These are phyloP conservation scores for Marcusenius ussheri DNA, from an alignment of 2,113 vertebrate genomes.

Conservation along the genomic window DNA sequence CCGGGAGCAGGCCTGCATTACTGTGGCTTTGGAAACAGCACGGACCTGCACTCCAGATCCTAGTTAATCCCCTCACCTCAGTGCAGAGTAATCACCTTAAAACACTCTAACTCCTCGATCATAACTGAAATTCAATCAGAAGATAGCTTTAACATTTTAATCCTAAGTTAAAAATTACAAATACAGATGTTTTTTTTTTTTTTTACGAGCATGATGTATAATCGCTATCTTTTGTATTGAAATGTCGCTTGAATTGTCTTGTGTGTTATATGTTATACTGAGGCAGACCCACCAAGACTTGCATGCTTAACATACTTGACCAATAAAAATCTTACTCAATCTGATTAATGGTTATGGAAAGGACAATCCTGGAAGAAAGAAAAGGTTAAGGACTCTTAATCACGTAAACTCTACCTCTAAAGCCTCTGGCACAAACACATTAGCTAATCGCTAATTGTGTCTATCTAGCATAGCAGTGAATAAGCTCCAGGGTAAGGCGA, in stretches of 20 bases:
- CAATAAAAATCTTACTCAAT: neutral
- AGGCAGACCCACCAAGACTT: neutral
- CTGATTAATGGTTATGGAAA: neutral
- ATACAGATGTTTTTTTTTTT: neutral
- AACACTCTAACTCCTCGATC: neutral
- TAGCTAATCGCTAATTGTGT: neutral
- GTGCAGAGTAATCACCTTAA: neutral
- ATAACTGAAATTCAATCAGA: neutral
- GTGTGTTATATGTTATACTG: neutral
- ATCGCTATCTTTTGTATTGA: neutral
- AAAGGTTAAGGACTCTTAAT: neutral
- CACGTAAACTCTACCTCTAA: neutral
- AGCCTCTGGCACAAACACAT: neutral
- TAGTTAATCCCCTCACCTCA: neutral
- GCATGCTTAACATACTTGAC: neutral
- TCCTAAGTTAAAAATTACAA: neutral
- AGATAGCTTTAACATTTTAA: neutral
- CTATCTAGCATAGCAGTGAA: neutral
- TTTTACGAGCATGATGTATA: neutral
- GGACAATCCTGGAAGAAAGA: neutral
- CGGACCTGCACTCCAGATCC: neutral
- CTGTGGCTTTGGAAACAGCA: constrained; percentile 19
- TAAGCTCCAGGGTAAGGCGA: no score
- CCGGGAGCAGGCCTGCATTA: neutral
- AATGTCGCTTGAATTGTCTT: neutral